phyloP scores from a whole-genome alignment of 2,888 invertebrate species.

The Lasioglossum oenotherae region DNA sequence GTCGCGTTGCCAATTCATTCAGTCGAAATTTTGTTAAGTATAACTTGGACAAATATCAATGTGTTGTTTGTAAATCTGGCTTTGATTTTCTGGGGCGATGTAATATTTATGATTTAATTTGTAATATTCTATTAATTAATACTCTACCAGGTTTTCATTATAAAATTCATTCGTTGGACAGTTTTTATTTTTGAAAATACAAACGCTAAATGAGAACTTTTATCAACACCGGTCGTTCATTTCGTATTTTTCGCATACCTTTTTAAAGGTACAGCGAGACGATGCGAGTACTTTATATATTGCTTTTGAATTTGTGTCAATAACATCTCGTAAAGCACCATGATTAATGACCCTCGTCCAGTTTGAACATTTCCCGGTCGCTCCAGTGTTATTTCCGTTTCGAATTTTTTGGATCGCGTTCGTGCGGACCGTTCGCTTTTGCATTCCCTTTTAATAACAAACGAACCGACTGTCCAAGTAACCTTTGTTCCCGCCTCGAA shows the following conservation, averaged over 20 bases:
- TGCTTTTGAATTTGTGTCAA: slow-evolving; percentile 1
- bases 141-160: neutral
- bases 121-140: neutral
- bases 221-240: neutral
- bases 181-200: neutral
- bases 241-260: neutral
- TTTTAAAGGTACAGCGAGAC: neutral
- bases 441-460: neutral
- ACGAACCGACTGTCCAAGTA: neutral
- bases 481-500: slow-evolving; percentile 4
- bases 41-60: neutral
- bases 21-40: neutral
- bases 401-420: neutral
- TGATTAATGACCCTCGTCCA: slow-evolving; percentile 4
- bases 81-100: neutral
- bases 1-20: neutral
- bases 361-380: neutral
- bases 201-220: neutral
- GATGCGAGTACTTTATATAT: neutral
- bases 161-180: neutral
- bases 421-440: neutral
- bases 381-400: neutral
- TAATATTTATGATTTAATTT: neutral
- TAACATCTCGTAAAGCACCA: neutral
- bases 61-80: neutral